These are phyloP conservation scores for Garrulus glandarius DNA, from an alignment of 2,797 vertebrate genomes.

Conservation along the genomic window DNA sequence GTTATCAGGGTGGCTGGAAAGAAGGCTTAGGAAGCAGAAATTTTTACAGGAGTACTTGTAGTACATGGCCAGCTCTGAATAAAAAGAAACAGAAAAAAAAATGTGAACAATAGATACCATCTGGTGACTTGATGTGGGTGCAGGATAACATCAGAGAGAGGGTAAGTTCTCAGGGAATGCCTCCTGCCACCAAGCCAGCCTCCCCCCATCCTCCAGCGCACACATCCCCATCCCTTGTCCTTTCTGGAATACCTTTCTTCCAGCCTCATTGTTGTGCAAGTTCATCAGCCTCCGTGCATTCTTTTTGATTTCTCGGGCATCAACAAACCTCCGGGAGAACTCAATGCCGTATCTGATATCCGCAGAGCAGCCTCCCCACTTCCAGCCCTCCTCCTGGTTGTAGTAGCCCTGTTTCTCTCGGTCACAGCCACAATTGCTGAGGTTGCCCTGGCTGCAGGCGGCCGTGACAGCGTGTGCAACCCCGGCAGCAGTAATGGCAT, in stretches of 20 bases:
- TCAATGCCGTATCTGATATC: conserved; percentile 97
- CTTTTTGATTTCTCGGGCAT: conserved; percentile 96
- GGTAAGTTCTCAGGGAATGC: background rate
- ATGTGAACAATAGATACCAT: background rate
- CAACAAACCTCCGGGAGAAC: conserved; percentile 95
- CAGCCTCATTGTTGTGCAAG: conserved; percentile 98
- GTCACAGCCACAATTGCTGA: conserved; percentile 98
- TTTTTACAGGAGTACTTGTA: background rate
- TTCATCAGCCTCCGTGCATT: conserved; percentile 97
- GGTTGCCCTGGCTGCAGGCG: conserved; percentile 96
- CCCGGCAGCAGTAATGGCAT: conserved; percentile 95
- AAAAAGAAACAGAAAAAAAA: background rate
- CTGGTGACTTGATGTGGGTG: background rate
- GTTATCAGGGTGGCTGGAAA: background rate
- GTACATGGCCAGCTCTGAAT: background rate
- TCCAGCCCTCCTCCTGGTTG: conserved; percentile 96
- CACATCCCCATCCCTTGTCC: background rate
- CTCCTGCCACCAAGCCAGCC: background rate
- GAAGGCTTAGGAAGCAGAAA: background rate
- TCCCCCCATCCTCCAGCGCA: conserved; percentile 1
- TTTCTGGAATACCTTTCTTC: conserved; percentile 88
- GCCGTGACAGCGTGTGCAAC: conserved; percentile 94
- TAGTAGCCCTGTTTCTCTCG: conserved; percentile 97
- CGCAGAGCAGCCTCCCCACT: conserved; percentile 98
- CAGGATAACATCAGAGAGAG: background rate